phyloP scores from a whole-genome alignment of 2,888 invertebrate genomes.

The Calliopum simillimum region DNA sequence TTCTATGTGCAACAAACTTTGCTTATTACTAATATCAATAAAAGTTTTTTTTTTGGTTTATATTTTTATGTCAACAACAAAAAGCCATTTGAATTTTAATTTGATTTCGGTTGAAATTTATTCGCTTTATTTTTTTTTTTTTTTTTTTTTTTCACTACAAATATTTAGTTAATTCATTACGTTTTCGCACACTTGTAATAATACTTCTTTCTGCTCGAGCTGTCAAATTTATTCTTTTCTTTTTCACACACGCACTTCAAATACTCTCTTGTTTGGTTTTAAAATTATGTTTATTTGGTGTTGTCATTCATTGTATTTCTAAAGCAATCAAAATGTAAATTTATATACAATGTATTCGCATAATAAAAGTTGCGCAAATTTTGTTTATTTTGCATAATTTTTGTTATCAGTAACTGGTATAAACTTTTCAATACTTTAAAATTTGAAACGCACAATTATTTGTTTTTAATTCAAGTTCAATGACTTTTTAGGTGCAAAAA shows the following conservation, averaged over 20 bases:
- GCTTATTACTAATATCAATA: neutral
- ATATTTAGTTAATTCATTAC: neutral
- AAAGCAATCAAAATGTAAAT: too few relatives aligned
- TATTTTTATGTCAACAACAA: conserved; percentile 13
- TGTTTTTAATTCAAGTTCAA: too few relatives aligned
- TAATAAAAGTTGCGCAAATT: too few relatives aligned
- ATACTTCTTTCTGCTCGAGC: neutral
- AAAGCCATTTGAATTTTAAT: conserved; percentile 18
- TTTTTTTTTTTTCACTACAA: neutral
- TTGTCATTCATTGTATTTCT: neutral
- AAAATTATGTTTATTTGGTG: conserved; percentile 37
- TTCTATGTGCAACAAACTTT: neutral
- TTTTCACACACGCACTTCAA: conserved; percentile 10
- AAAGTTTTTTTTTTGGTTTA: neutral
- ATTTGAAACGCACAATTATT: too few relatives aligned
- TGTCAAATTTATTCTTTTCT: neutral
- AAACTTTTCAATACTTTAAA: too few relatives aligned
- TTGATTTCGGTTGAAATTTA: conserved; percentile 9
- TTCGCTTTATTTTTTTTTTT: conserved; percentile 7
- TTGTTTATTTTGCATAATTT: too few relatives aligned
- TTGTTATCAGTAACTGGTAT: too few relatives aligned
- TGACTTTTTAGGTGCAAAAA: too few relatives aligned
- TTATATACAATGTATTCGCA: too few relatives aligned
- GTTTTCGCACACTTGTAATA: neutral
- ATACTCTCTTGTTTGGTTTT: conserved; percentile 23